Evolutionary conservation across 2,113 vertebrate genomes (phyloP), one percentile per base, ranked within the genome.

Genomic region (Leucopsar rothschildi): DNA sequence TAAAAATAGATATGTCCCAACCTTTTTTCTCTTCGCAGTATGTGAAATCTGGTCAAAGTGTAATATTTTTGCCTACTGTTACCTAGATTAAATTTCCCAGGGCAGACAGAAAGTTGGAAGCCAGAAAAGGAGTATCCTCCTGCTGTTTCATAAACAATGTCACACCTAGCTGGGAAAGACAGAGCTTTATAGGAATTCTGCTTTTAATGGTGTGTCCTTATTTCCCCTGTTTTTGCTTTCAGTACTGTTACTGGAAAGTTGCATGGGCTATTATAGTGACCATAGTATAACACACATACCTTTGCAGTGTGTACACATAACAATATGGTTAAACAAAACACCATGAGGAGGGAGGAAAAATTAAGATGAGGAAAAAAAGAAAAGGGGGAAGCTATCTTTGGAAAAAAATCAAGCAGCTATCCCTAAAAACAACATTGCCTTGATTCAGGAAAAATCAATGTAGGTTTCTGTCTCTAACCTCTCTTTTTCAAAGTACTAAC

Each of bases 61-160:
- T 92, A 97, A 97, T 97, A 95, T 96, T 98, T 98, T 98, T 97
- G 94, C 95, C 96, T 98, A 92, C 97, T 98, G 97, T 95, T 97
- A 97, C 95, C 97, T 98, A 97, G 97, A 98, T 98, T 97, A 97
- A 93, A 93, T 98, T 98, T 97, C 97, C 72, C 75, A 96, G 93
- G 73, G 94, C 93, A 97, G 98, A 97, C 96, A 97, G 90, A 95
- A 93, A 65, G 82, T 88, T 96, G 95, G 92, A 96, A 96, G 94
- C 91, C 96, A 97, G 97, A 92, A 97, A 96, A 97, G 60, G 37
- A 97, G 88, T 91, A 96, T 95, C 63, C 81, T 95, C 24, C 56
- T 80, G 84, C 92, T 96, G 88, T 93, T 97, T 98, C 96, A 97
- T 98, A 98, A 98, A 97, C 96, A 98, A 86, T 95, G 96, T 98